Percentiles rank a stretch among this genome's conserved stretches.
Evolutionary conservation across 2,113 vertebrate genomes (phyloP).

Genomic region (Gymnorhina tibicen): DNA sequence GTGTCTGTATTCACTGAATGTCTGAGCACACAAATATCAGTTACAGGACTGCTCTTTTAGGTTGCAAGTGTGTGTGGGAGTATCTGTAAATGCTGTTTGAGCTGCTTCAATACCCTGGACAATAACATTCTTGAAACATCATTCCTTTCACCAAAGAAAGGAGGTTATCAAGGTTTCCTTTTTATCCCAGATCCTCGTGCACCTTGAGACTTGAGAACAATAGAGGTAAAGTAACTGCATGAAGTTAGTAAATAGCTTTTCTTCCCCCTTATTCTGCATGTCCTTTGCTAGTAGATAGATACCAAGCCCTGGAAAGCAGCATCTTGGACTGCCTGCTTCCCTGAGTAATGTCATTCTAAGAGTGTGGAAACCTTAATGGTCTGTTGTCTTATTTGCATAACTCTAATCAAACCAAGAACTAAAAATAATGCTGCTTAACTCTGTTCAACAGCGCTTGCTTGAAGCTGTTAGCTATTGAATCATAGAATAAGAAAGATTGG

Average conservation of each 20-base stretch:
- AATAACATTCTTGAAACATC: neutral
- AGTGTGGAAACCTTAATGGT: neutral
- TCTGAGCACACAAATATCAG: neutral
- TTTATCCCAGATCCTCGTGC: neutral
- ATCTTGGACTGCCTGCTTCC: neutral
- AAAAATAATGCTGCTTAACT: neutral
- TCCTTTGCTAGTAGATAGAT: neutral
- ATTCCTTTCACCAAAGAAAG: neutral
- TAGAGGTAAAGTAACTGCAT: neutral
- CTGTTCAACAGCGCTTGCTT: neutral
- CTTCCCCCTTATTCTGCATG: neutral
- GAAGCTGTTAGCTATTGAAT: neutral
- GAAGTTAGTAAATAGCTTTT: neutral
- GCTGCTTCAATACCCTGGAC: neutral
- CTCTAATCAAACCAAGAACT: neutral
- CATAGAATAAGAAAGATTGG: neutral
- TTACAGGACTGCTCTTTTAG: neutral
- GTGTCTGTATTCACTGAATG: neutral
- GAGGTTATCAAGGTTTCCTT: neutral
- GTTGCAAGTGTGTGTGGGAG: neutral
- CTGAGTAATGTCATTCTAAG: neutral
- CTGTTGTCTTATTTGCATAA: neutral
- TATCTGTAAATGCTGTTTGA: neutral
- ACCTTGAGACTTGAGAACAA: neutral
- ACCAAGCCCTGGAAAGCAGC: neutral